Percentiles rank a stretch among this genome's conserved stretches.
phyloP scores from a whole-genome alignment of 2,888 invertebrate species.

The Temnothorax rugatulus region DNA sequence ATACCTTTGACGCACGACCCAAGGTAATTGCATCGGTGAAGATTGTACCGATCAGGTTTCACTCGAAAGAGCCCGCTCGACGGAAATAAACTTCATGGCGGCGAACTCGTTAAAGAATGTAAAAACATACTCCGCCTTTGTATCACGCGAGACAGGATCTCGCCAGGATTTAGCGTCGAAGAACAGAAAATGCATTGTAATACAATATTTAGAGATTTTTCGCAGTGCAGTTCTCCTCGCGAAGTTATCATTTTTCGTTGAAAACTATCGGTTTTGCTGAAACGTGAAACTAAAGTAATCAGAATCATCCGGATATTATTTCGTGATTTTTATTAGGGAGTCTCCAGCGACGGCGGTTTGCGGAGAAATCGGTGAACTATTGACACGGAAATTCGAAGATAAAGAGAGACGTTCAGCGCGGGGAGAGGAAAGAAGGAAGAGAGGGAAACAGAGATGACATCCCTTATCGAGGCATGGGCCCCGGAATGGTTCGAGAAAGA shows the following conservation, averaged over 20 bases:
- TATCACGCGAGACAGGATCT: conserved; percentile 12
- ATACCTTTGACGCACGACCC: conserved; percentile 22
- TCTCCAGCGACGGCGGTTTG: not conserved
- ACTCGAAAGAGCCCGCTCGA: conserved; percentile 31
- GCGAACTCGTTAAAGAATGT: conserved; percentile 38
- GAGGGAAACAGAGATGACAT: conserved; percentile 57
- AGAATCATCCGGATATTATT: conserved; percentile 2
- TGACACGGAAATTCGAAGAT: conserved; percentile 51
- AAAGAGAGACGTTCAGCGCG: conserved; percentile 37
- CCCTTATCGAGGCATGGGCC: conserved; percentile 62
- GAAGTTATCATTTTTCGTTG: conserved; percentile 25
- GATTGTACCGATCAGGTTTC: conserved; percentile 45
- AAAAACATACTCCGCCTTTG: conserved; percentile 4
- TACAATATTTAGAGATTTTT: conserved; percentile 4
- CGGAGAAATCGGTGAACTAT: conserved; percentile 43
- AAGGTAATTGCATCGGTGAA: conserved; percentile 22
- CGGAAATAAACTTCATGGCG: conserved; percentile 26
- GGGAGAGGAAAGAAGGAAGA: conserved; percentile 15
- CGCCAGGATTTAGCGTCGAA: not conserved
- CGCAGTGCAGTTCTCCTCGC: not conserved
- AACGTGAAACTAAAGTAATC: not conserved
- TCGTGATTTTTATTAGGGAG: conserved; percentile 30
- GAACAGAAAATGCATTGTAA: conserved; percentile 22
- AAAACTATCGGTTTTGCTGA: not conserved
- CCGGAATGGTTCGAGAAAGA: conserved; percentile 66